Base-by-base conservation (phyloP, 2,888 invertebrate genomes). In the Dicranocentrus wangi region DNA sequence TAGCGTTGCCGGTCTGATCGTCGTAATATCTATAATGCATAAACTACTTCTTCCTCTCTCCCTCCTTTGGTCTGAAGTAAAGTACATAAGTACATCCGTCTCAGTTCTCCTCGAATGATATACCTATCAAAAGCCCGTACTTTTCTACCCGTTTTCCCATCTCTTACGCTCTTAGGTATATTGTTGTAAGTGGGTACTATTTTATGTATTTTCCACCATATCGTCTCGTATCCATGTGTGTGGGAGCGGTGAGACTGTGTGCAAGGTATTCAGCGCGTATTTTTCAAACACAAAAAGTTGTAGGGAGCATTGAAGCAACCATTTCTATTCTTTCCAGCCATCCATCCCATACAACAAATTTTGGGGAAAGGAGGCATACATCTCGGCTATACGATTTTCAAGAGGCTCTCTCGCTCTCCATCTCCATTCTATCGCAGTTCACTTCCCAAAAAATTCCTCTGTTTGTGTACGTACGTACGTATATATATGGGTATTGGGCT, bases 11-110 rank as follows among this genome's bases (percentile, higher is more conserved):
- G 60, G 71, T 72, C 71, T 79, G 69, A 78, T 78, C 70, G 53
- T 72, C 79, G 69, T 78, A 78, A 71, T 79, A 79, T 79, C 79
- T 79, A 79, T 79, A 79, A 79, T 79, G 79, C 79, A 79, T 79
- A 71, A 71, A 79, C 71, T 72, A 66, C 71, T 79, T 79, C 23
- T 78, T 78, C 60, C 58, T 58, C 53, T 19, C 77, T 77, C 28
- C 66, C 28, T 76, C 43, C 23, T 39, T 60, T 69, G 61, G 61
- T 69, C 32, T 68, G 25, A 42, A 63, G 65, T 70, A 63, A 65
- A 70, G 63, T 70, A 70, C 63, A 55, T 78, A 70, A 78, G 78
- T 70, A 70, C 78, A 78, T 78, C 78, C 70, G 78, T 61, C 61
- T 61, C 17, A 15, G n/a, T n/a, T n/a, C n/a, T n/a, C n/a, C n/a